Evolutionary conservation across 2,888 invertebrate genomes (phyloP).

Genomic region (Blera fallax): DNA sequence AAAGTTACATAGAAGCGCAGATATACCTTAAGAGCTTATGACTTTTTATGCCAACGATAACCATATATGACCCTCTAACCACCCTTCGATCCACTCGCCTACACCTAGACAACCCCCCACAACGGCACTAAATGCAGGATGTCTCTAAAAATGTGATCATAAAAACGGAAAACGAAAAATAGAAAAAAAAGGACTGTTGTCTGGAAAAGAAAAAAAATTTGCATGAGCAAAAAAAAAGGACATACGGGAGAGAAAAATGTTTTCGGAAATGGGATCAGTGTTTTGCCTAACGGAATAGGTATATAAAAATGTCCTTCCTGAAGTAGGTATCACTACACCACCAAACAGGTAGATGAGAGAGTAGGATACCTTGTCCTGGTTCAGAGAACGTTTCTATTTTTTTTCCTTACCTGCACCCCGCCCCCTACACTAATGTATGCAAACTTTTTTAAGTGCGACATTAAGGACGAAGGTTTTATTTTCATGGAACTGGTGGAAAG

Average conservation of each 20-base stretch:
- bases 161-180: slow-evolving; percentile 15
- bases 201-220: slow-evolving; percentile 31
- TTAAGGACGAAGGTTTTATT: slow-evolving; percentile 61
- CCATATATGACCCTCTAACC: neutral
- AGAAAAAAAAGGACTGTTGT: slow-evolving; percentile 6
- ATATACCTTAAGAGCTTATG: slow-evolving; percentile 11
- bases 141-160: slow-evolving; percentile 66
- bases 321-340: slow-evolving; percentile 41
- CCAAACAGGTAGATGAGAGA: neutral
- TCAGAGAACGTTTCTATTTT: neutral
- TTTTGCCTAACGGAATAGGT: slow-evolving; percentile 69
- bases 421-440: slow-evolving; percentile 54
- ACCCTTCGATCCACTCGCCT: neutral
- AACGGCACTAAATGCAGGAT: slow-evolving; percentile 44
- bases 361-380: slow-evolving; percentile 2
- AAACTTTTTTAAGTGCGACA: slow-evolving; percentile 63
- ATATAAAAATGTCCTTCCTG: slow-evolving; percentile 67
- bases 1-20: neutral
- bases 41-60: slow-evolving; percentile 8
- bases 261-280: slow-evolving; percentile 70
- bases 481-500: neutral
- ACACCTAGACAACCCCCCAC: too few relatives aligned
- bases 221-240: slow-evolving; percentile 17
- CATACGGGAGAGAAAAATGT: slow-evolving; percentile 53
- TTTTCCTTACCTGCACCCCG: neutral